Evolutionary conservation across 2,113 vertebrate genomes (phyloP).

Genomic region (Phylloscopus whistleri): DNA sequence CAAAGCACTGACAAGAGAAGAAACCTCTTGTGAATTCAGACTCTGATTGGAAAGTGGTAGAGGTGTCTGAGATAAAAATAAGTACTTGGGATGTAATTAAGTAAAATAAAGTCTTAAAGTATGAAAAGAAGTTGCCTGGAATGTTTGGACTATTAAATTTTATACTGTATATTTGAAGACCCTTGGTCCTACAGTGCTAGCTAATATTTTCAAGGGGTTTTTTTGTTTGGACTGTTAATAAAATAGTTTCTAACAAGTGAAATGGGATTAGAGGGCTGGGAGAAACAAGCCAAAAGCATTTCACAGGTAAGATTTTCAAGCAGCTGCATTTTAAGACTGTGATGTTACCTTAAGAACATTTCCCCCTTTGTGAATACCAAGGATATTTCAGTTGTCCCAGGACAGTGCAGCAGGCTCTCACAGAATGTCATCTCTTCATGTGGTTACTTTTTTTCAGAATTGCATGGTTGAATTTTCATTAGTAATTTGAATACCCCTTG

Average conservation of each 20-base stretch:
- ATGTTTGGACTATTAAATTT: neutral
- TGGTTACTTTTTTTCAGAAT: neutral
- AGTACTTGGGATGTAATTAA: neutral
- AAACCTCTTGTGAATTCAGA: neutral
- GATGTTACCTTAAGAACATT: neutral
- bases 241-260: neutral
- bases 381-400: neutral
- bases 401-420: neutral
- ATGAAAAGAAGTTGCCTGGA: neutral
- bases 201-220: neutral
- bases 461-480: neutral
- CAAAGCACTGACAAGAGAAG: neutral
- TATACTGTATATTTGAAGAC: neutral
- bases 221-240: neutral
- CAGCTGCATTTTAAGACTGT: neutral
- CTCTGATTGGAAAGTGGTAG: neutral
- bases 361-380: neutral
- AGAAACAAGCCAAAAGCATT: neutral
- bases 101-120: neutral
- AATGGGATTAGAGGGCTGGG: neutral
- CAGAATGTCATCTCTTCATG: neutral
- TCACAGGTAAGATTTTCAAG: neutral
- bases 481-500: neutral
- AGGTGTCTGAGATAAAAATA: neutral
- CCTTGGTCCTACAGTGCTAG: neutral